A percentile compares a stretch with the other conserved stretches of the same genome.
These are phyloP conservation scores for Eupsilia transversa DNA, from an alignment of 2,888 invertebrate species.

Conservation along the genomic window DNA sequence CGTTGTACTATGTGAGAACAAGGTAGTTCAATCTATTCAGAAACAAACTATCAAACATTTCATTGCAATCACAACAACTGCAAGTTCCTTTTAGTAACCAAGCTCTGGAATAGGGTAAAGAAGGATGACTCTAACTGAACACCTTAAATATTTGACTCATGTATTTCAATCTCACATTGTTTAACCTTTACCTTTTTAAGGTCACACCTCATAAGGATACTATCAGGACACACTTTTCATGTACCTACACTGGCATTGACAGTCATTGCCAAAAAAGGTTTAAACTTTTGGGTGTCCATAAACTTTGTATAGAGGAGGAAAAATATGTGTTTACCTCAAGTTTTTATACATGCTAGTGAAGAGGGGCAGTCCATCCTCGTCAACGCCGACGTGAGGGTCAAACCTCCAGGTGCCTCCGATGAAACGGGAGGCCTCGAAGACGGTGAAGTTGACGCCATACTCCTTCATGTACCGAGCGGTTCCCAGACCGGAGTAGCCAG, in stretches of 20 bases:
- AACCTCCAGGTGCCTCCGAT: constrained; percentile 96
- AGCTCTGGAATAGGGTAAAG: neutral
- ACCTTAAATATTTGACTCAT: constrained; percentile 20
- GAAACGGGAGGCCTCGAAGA: constrained; percentile 92
- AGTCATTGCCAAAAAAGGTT: constrained; percentile 1
- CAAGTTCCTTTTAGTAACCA: constrained; percentile 13
- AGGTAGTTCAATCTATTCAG: neutral
- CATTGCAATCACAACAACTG: neutral
- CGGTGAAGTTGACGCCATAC: constrained; percentile 88
- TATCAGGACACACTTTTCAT: constrained; percentile 1
- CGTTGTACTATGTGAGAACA: constrained; percentile 6
- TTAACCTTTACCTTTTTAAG: constrained; percentile 18
- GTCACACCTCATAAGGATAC: constrained; percentile 15
- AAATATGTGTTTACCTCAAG: constrained; percentile 82
- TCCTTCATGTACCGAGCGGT: constrained; percentile 91
- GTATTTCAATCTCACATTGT: constrained; percentile 4
- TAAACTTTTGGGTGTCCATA: neutral
- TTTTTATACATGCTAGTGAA: constrained; percentile 96
- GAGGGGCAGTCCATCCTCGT: constrained; percentile 92
- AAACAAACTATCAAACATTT: neutral
- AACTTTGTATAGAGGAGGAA: neutral
- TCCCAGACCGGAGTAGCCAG: constrained; percentile 94
- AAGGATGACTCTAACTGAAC: neutral
- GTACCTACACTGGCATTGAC: neutral
- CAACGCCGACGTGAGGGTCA: constrained; percentile 91